Evolutionary conservation across 2,113 vertebrate genomes (phyloP), one percentile per base, ranked within the genome.

Genomic region (Nematolebias whitei): DNA sequence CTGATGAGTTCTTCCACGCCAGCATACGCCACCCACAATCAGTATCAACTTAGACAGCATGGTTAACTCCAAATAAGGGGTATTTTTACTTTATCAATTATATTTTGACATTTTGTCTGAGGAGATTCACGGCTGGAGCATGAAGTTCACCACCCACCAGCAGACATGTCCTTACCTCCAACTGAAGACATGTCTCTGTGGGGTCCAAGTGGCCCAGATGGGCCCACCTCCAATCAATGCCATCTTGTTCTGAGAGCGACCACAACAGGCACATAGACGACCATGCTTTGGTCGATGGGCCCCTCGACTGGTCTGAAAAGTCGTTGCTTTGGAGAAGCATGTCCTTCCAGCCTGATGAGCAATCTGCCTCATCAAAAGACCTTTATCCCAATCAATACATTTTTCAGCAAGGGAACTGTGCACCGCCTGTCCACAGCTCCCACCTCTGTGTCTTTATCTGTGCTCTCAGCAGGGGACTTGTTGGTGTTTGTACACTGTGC

Each of bases 361-460:
- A 92, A 91, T 92, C 89, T 89, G 80, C 86, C 86, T 89, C 87
- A 90, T 92, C 90, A 91, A 87, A 92, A 85, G 82, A 82, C 86
- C 76, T 89, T 92, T 89, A 89, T 90, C 73, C 85, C 82, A 83
- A 91, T 93, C 91, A 88, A 92, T 92, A 88, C 60, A 71, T 70
- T 83, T 89, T 87, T 90, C 47, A 76, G 77, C 85, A 66, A 68
- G 82, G 84, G 85, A 90, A 75, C 54, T 75, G 72, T 61, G 55
- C 40, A 41, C 72, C 41, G 47, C 69, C 70, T 39, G 78, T 71
- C 62, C 76, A 54, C 62, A 51, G 78, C 67, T 69, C 67, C 72
- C 74, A 55, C 47, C 47, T 59, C 45, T 54, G 65, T 54, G 63
- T 26, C 24, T 69, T 45, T 68, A 51, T 80, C 58, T 71, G 47